Conservation (phyloP, 2,888 invertebrate species). For the Callyntrura sp. region DNA sequence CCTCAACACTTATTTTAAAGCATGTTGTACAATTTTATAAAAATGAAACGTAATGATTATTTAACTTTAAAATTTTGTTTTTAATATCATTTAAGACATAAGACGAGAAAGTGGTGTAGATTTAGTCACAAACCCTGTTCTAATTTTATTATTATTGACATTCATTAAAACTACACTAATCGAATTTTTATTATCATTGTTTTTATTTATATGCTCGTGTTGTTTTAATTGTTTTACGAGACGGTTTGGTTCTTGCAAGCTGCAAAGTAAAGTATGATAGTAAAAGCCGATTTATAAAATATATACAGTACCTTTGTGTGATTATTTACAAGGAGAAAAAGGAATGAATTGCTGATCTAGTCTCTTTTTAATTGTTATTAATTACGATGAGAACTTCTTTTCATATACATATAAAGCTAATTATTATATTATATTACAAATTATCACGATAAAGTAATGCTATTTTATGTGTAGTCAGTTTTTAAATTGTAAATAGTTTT, state of each 20-base stretch:
- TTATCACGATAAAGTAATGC: background rate
- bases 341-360: constrained; percentile 71
- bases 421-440: background rate
- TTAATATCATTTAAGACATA: too few species aligned
- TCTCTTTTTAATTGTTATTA: constrained; percentile 49
- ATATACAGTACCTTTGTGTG: constrained; percentile 62
- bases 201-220: too few species aligned
- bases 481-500: background rate
- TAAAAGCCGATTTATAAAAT: background rate
- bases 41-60: background rate
- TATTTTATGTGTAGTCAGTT: too few species aligned
- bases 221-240: background rate
- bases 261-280: background rate
- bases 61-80: background rate
- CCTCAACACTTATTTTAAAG: background rate
- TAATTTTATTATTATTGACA: too few species aligned
- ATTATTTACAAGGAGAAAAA: constrained; percentile 52
- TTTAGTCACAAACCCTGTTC: constrained; percentile 24
- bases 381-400: background rate
- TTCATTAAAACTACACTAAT: background rate
- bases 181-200: constrained; percentile 5
- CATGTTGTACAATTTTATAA: background rate
- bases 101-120: background rate
- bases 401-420: background rate
- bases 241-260: background rate